Evolutionary conservation across 2,797 vertebrate species (phyloP).

Genomic region (Lophius americanus): DNA sequence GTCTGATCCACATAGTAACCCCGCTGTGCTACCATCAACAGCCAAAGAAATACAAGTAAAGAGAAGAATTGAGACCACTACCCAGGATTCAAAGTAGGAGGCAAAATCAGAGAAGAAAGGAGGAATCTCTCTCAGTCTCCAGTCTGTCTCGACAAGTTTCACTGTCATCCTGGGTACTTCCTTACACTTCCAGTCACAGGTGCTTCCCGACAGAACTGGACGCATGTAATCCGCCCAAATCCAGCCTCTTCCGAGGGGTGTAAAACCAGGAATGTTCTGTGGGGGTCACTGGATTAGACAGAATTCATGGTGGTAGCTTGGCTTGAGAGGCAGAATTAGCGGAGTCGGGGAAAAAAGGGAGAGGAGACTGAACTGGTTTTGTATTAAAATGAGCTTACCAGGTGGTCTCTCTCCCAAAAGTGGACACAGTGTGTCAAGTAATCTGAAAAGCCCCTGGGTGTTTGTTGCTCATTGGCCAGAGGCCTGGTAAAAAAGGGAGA

Average conservation of each 20-base stretch:
- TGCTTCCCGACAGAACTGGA: conserved; percentile 82
- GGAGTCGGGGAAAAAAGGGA: conserved; percentile 70
- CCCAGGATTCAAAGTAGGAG: conserved; percentile 14
- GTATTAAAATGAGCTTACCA: conserved; percentile 89
- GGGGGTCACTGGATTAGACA: conserved; percentile 81
- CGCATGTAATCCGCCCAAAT: conserved; percentile 86
- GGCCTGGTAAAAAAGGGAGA: conserved; percentile 80
- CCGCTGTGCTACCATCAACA: conserved; percentile 14
- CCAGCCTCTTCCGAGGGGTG: conserved; percentile 83
- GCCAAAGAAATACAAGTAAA: conserved; percentile 45
- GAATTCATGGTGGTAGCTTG: conserved; percentile 81
- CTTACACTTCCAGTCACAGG: conserved; percentile 75
- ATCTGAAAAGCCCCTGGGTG: conserved; percentile 88
- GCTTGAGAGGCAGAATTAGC: conserved; percentile 85
- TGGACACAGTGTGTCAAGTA: conserved; percentile 89
- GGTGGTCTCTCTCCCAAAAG: conserved; percentile 88
- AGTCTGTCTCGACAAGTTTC: conserved; percentile 51
- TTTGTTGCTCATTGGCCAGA: conserved; percentile 84
- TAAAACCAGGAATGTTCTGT: conserved; percentile 81
- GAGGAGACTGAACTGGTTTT: conserved; percentile 76
- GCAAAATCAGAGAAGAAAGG: conserved; percentile 21
- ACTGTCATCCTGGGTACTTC: conserved; percentile 57
- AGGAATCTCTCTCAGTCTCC: conserved; percentile 25
- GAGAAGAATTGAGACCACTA: conserved; percentile 38
- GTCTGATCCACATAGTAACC: conserved; percentile 30